Percentiles rank a stretch among this genome's conserved stretches.
Conservation (phyloP, 92 coral and sea anemone genomes). For the Umimayanthus kanabou region DNA sequence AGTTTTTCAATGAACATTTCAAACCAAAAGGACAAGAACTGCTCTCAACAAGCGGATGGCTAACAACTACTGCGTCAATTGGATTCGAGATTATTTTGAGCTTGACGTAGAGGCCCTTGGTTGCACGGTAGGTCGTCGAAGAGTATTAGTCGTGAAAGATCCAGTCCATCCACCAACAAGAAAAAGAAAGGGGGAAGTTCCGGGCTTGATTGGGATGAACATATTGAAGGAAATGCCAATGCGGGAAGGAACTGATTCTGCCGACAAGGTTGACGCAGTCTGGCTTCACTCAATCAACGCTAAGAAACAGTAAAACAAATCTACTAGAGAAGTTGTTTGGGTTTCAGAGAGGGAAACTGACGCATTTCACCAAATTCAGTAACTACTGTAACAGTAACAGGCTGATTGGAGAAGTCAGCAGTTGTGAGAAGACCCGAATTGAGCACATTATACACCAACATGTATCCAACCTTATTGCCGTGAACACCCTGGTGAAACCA, state of each 20-base stretch:
- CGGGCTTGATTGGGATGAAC: constrained; percentile 66
- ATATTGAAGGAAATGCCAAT: constrained; percentile 16
- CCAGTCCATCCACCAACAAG: constrained; percentile 47
- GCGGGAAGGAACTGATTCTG: constrained; percentile 23
- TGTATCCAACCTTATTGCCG: constrained; percentile 52
- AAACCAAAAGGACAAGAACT: constrained; percentile 66
- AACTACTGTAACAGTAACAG: constrained; percentile 49
- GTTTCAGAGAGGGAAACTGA: constrained; percentile 47
- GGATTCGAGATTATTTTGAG: constrained; percentile 50
- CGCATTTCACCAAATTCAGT: constrained; percentile 63
- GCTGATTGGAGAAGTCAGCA: constrained; percentile 52
- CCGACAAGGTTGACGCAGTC: constrained; percentile 28
- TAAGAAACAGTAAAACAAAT: constrained; percentile 23
- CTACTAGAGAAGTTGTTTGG: constrained; percentile 58
- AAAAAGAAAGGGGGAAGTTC: constrained; percentile 51
- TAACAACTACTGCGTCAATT: too few relatives aligned
- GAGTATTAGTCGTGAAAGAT: constrained; percentile 66
- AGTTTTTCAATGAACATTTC: constrained; percentile 62
- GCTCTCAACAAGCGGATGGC: background rate
- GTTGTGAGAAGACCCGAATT: constrained; percentile 40
- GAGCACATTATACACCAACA: constrained; percentile 51
- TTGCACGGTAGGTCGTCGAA: constrained; percentile 51
- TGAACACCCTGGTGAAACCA: constrained; percentile 54
- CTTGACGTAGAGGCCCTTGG: constrained; percentile 68
- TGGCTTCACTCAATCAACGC: constrained; percentile 52